Base-by-base conservation (phyloP, 2,113 vertebrate species). In the Plecotus auritus region DNA sequence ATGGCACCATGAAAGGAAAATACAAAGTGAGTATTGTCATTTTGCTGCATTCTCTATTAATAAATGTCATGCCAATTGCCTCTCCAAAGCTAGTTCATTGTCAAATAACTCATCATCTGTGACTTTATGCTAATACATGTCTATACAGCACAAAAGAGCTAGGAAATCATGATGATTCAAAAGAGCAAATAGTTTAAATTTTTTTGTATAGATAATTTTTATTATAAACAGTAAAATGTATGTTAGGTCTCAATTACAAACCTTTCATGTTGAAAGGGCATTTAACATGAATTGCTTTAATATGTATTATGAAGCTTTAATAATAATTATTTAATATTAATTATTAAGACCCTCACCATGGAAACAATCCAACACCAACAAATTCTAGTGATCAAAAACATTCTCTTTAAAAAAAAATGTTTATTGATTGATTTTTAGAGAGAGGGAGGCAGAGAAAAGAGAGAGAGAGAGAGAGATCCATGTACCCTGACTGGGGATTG, bases 301-400 rank as follows among this genome's bases (percentile, higher is more conserved):
- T 95, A 51, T 12, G 20, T 22, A 96, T 97, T 95, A 98, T 56
- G 90, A 85, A 98, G 97, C 95, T 95, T 98, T 97, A 97, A 97
- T 95, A 77, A 4, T 76, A 22, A 96, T 97, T 95, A 98, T 95
- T 98, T 97, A 97, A 97, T 95, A 77, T 22, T 49, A n/a, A 96
- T 97, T 95, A 98, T 91, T 96, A 97, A 98, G 97, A 98, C 97
- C 97, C 97, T 98, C 97, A 98, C 97, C 98, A 97, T 98, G 97
- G 95, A 98, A 98, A 98, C 98, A 98, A 98, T 97, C 97, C 97
- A 98, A 98, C 95, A 97, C 85, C 87, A 93, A 98, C 97, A 98
- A 97, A 98, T 97, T 98, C 98, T 98, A 98, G 95, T 98, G 98
- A 98, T 98, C 98, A 98, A 97, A 98, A 97, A 98, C 97, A 98